phyloP scores from a whole-genome alignment of 2,888 invertebrate species.

The Melieria crassipennis region DNA sequence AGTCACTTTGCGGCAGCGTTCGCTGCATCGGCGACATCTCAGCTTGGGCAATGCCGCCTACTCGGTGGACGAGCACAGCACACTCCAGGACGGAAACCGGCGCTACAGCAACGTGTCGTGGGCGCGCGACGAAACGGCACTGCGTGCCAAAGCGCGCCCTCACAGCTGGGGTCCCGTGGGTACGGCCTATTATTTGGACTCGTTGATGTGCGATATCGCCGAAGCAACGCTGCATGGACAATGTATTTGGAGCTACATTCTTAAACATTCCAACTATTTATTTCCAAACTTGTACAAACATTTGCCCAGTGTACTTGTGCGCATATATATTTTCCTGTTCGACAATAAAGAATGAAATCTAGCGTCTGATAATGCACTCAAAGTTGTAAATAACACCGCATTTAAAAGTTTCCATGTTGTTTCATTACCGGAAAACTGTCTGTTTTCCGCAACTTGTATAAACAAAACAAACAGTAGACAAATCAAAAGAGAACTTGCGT shows the following conservation, averaged over 20 bases:
- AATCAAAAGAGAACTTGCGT: no score
- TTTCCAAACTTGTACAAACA: slow-evolving; percentile 18
- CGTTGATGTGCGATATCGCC: slow-evolving; percentile 80
- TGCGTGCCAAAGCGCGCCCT: slow-evolving; percentile 53
- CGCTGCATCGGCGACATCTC: slow-evolving; percentile 60
- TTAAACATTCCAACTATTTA: slow-evolving; percentile 25
- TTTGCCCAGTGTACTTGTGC: neutral
- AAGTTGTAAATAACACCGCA: no score
- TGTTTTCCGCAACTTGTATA: no score
- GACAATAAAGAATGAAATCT: no score
- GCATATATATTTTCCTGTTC: no score
- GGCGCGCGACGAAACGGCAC: slow-evolving; percentile 52
- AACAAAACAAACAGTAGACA: no score
- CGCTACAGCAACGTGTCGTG: slow-evolving; percentile 58
- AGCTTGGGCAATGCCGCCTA: slow-evolving; percentile 62
- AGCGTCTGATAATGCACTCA: no score
- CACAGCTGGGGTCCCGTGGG: slow-evolving; percentile 66
- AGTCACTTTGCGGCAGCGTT: slow-evolving; percentile 58
- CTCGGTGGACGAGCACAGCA: slow-evolving; percentile 53
- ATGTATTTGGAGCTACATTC: slow-evolving; percentile 72
- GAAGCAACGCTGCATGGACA: slow-evolving; percentile 86
- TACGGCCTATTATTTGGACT: slow-evolving; percentile 70
- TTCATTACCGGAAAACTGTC: no score
- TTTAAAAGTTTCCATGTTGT: no score
- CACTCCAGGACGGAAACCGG: slow-evolving; percentile 45